phyloP scores from a whole-genome alignment of 2,888 invertebrate species.

The Latrodectus hesperus region DNA sequence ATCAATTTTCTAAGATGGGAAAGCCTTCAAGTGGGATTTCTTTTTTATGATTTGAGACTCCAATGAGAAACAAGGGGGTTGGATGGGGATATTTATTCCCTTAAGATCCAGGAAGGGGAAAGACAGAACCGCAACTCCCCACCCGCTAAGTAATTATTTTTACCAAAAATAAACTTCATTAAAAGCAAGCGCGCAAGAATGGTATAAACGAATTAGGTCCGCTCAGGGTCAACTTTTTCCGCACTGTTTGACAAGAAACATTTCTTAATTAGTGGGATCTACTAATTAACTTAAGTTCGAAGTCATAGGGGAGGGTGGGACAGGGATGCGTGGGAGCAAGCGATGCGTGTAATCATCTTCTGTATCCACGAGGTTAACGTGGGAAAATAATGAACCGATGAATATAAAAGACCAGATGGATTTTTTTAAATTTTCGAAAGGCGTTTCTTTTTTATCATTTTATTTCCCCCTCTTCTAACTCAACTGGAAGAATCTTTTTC shows the following conservation, averaged over 20 bases:
- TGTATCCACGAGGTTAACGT: conserved; percentile 22
- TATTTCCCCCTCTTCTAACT: not conserved
- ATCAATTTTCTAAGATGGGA: no score
- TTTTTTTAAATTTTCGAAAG: conserved; percentile 40
- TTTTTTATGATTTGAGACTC: no score
- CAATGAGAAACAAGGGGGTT: not conserved
- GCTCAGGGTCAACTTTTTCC: conserved; percentile 63
- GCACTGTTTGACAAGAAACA: conserved; percentile 61
- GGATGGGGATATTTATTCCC: conserved; percentile 21
- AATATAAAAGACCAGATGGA: conserved; percentile 47
- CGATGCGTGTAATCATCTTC: conserved; percentile 62
- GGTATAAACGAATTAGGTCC: conserved; percentile 64
- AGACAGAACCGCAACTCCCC: conserved; percentile 1
- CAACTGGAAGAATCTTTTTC: no score
- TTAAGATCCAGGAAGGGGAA: not conserved
- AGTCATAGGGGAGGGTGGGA: conserved; percentile 17
- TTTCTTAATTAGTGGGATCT: conserved; percentile 59
- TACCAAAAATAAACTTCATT: conserved; percentile 68
- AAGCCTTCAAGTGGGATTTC: no score
- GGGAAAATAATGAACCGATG: conserved; percentile 58
- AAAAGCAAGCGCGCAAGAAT: conserved; percentile 46
- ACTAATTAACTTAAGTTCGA: conserved; percentile 68
- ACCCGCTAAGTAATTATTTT: conserved; percentile 62
- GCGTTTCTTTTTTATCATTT: conserved; percentile 9
- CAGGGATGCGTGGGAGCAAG: not conserved